Conservation (phyloP, 2,113 vertebrate genomes). For the Perccottus glenii region DNA sequence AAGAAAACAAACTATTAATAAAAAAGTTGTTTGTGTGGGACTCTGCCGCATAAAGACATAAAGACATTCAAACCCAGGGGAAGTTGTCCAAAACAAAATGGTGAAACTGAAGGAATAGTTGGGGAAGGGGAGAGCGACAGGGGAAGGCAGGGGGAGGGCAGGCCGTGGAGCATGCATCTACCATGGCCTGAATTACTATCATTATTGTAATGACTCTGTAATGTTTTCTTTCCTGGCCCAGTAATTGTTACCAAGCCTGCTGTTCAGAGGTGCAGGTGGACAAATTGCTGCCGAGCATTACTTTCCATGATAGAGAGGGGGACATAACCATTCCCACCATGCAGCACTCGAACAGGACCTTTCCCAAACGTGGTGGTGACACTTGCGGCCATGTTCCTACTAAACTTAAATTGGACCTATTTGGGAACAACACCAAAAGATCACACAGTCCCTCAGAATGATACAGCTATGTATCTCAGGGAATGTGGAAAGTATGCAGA, state of each 20-base stretch:
- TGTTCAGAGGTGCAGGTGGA: conserved; percentile 76
- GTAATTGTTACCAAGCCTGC: conserved; percentile 78
- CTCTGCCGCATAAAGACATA: neutral
- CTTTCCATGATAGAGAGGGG: conserved; percentile 60
- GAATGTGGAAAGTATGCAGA: conserved; percentile 20
- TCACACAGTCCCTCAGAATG: neutral
- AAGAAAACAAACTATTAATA: conserved; percentile 18
- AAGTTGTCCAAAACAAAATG: neutral
- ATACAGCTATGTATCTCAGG: neutral
- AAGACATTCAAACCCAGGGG: conserved; percentile 3
- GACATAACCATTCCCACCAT: conserved; percentile 55
- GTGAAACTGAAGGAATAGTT: conserved; percentile 20
- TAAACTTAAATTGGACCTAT: neutral
- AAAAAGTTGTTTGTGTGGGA: conserved; percentile 8
- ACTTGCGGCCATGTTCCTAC: neutral
- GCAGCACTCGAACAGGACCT: conserved; percentile 28
- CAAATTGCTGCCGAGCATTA: conserved; percentile 67
- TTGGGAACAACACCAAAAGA: neutral
- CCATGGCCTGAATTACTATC: conserved; percentile 76
- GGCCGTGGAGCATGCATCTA: conserved; percentile 58
- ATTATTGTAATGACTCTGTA: conserved; percentile 81
- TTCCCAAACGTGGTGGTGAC: neutral
- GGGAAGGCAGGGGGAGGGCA: conserved; percentile 34
- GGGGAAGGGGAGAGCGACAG: conserved; percentile 5
- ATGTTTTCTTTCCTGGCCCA: conserved; percentile 78